phyloP scores from a whole-genome alignment of 2,797 vertebrate species.

The Cossypha heuglini region DNA sequence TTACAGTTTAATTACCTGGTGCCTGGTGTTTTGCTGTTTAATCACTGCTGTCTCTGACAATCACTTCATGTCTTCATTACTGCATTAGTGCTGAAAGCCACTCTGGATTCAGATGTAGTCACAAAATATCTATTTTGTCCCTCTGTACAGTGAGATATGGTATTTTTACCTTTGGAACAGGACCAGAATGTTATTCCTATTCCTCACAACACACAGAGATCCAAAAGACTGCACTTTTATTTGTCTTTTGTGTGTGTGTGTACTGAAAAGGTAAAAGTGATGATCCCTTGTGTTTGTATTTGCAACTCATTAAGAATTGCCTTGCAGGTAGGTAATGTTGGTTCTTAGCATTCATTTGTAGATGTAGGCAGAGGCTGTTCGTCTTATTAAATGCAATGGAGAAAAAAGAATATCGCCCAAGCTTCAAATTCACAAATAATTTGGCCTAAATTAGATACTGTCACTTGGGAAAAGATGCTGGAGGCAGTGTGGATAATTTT shows the following conservation, averaged over 20 bases:
- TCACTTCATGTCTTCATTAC: neutral
- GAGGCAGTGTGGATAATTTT: neutral
- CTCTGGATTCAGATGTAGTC: neutral
- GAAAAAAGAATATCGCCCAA: neutral
- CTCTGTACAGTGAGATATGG: rapidly evolving
- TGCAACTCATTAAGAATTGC: neutral
- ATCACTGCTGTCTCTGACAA: neutral
- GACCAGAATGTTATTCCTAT: neutral
- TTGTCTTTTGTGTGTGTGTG: neutral
- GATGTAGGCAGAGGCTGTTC: neutral
- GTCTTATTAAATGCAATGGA: neutral
- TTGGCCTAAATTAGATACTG: neutral
- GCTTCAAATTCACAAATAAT: neutral
- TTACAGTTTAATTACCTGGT: neutral
- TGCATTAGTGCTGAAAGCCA: neutral
- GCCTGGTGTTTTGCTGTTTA: neutral
- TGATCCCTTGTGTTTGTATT: neutral
- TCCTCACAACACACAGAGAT: neutral
- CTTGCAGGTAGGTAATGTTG: neutral
- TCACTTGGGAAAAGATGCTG: neutral
- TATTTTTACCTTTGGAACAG: neutral
- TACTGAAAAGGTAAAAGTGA: neutral
- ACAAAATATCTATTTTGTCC: neutral
- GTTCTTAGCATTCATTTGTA: neutral
- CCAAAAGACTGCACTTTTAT: neutral